phyloP scores from a whole-genome alignment of 2,888 invertebrate genomes.

The Epistrophe eligans region DNA sequence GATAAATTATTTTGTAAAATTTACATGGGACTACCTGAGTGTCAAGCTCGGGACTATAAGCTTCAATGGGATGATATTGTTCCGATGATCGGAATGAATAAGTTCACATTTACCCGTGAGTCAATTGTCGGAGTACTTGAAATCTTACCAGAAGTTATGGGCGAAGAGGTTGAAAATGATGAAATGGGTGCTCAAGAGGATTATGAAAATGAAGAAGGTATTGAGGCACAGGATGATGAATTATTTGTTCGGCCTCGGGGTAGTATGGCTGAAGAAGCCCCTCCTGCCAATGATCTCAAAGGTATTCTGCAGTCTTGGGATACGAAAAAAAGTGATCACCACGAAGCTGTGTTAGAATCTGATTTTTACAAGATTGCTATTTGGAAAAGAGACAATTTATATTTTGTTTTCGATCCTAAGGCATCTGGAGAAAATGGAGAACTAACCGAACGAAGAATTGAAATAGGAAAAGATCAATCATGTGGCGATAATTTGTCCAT shows the following conservation, averaged over 20 bases:
- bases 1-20: conserved; percentile 75
- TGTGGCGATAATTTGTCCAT: conserved; percentile 75
- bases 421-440: conserved; percentile 86
- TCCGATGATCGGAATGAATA: conserved; percentile 74
- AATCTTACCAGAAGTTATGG: conserved; percentile 15
- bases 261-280: background rate
- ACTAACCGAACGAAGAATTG: conserved; percentile 77
- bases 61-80: conserved; percentile 62
- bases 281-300: conserved; percentile 37
- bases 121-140: conserved; percentile 45
- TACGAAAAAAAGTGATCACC: conserved; percentile 23
- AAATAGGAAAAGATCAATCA: conserved; percentile 79
- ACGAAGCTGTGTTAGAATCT: conserved; percentile 71
- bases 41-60: conserved; percentile 55
- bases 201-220: conserved; percentile 38
- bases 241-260: conserved; percentile 39
- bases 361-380: conserved; percentile 82
- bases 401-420: conserved; percentile 87
- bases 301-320: conserved; percentile 65
- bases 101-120: conserved; percentile 60
- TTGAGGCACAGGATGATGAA: conserved; percentile 58
- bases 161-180: conserved; percentile 39
- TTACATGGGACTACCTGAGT: conserved; percentile 57
- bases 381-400: conserved; percentile 85
- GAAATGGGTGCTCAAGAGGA: conserved; percentile 28